phyloP scores from a whole-genome alignment of 2,888 invertebrate species.

The Sympetrum striolatum region DNA sequence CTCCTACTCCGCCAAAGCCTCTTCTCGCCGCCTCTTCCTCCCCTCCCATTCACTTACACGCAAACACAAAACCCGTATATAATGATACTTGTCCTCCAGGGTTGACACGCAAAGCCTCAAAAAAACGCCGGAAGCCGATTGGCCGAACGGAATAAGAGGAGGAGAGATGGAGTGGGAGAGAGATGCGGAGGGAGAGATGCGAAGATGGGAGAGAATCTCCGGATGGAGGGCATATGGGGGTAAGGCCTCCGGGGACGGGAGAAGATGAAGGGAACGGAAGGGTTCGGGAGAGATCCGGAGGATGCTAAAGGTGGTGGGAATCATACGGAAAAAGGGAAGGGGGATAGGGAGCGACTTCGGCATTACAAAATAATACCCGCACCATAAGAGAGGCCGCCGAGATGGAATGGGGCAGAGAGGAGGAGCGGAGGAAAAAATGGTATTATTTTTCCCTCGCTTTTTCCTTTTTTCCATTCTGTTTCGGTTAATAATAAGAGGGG shows the following conservation, averaged over 20 bases:
- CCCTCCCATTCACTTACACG: slow-evolving; percentile 21
- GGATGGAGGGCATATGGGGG: not conserved
- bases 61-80: slow-evolving; percentile 41
- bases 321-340: not conserved
- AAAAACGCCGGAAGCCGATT: slow-evolving; percentile 39
- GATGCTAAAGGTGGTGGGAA: not conserved
- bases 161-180: too few relatives aligned
- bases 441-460: not conserved
- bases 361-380: slow-evolving; percentile 32
- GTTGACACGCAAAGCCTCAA: slow-evolving; percentile 39
- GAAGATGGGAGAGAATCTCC: not conserved
- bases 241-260: not conserved
- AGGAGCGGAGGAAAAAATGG: not conserved
- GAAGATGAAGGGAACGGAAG: not conserved
- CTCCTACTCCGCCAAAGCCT: not conserved
- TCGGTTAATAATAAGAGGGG: not conserved
- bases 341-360: not conserved
- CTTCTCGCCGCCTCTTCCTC: not conserved
- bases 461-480: not conserved
- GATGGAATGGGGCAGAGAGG: not conserved
- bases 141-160: not conserved
- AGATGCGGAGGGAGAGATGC: too few relatives aligned
- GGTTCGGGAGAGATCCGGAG: not conserved
- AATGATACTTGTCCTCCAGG: slow-evolving; percentile 36
- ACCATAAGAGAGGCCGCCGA: not conserved